phyloP scores from a whole-genome alignment of 1,140 invertebrate species.

The Arctopsyche grandis region DNA sequence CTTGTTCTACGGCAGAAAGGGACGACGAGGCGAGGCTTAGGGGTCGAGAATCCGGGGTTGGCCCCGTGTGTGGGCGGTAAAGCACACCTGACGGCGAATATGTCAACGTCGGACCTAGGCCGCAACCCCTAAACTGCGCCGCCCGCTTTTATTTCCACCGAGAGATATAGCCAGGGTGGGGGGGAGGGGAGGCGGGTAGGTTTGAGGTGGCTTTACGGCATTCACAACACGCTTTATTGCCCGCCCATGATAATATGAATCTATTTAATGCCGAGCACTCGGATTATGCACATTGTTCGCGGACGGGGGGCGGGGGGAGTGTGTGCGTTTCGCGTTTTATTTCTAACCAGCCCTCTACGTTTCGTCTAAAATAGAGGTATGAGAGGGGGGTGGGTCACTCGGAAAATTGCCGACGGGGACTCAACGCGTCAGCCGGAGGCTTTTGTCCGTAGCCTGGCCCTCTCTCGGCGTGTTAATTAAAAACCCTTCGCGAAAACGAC shows the following conservation, averaged over 20 bases:
- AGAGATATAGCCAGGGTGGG: too few species aligned
- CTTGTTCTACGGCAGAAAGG: not conserved
- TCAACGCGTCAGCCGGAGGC: not conserved
- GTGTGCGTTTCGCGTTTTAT: constrained; percentile 13
- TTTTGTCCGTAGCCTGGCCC: not conserved
- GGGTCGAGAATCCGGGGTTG: constrained; percentile 7
- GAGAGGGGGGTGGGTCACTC: not conserved
- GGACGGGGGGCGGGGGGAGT: not conserved
- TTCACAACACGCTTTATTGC: constrained; percentile 47
- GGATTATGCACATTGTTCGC: constrained; percentile 42
- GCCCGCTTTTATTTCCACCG: constrained; percentile 46
- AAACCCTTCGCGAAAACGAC: not conserved
- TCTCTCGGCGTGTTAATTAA: constrained; percentile 20
- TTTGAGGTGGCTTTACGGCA: constrained; percentile 38
- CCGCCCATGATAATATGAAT: constrained; percentile 47
- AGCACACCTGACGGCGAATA: constrained; percentile 54
- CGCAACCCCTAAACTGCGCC: constrained; percentile 37
- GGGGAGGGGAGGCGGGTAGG: not conserved
- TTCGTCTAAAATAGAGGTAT: not conserved
- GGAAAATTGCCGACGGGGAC: not conserved
- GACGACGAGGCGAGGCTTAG: not conserved
- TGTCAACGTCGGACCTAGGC: constrained; percentile 49
- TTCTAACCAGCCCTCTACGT: not conserved
- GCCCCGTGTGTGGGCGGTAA: constrained; percentile 46
- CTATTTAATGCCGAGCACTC: constrained; percentile 42